Evolutionary conservation across 2,113 vertebrate species (phyloP), one percentile per base, ranked within the genome.

Genomic region (Eptatretus burgeri): DNA sequence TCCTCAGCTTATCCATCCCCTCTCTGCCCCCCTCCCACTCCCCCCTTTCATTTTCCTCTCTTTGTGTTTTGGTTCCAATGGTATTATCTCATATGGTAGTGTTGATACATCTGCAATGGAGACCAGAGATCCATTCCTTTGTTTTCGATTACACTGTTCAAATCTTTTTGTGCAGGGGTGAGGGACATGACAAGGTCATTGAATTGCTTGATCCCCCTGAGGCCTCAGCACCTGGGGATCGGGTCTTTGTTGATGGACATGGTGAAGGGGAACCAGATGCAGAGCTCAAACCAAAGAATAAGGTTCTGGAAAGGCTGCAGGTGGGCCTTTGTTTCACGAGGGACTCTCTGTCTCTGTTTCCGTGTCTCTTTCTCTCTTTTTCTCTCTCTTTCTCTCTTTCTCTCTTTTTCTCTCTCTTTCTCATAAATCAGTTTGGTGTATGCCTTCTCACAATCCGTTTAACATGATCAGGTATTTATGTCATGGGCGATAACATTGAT

Each of bases 221-320:
- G 1, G 85, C 77, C 41, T 85, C 82, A 12, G 78, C 75, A 0
- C 82, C 82, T 0, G 91, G 91, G 9, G 87, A 94, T 1, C 78
- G 69, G 0, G 78, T 93, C 63, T 91, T 80, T 7, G 78, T 87
- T 16, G 82, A 88, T 64, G 89, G 89, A n/a, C 85, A 78, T 2
- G 81, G 84, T 71, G 71, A 70, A 0, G 81, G 79, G 17, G 78
- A 81, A 18, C 80, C 91, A 0, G 85, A 93, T 0, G 81, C 82
- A 0, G 82, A 79, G 69, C 81, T 98, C 64, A 98, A 91, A 67
- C 85, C 91, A 14, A 98, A 98, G 78, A 95, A 93, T 67, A 98
- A 91, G 62, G 75, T 94, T 64, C 95, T 94, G 70, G 91, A 98
- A 75, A 93, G 85, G 73, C 69, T 98, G 63, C 91, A 95, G 83